Evolutionary conservation across 30 jellyfish, hydroid and myxozoan genomes (phyloP).

Genomic region (Pseudorhiza aurosa): DNA sequence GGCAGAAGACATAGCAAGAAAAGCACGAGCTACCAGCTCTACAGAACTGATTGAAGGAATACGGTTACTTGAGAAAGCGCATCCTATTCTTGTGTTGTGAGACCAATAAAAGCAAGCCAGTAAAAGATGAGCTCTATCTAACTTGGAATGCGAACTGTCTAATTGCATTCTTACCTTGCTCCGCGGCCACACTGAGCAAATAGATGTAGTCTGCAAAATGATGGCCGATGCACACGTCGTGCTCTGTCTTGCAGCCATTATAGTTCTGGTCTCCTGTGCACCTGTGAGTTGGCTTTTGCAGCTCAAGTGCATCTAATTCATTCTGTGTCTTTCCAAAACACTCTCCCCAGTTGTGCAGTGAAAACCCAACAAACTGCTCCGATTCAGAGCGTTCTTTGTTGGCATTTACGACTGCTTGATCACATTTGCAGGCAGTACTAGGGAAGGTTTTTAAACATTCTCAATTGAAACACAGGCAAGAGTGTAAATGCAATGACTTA

Average conservation of each 20-base stretch:
- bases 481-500: too few species aligned
- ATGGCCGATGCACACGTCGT: conserved; percentile 19
- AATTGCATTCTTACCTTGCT: background rate
- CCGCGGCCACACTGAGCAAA: background rate
- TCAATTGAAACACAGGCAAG: too few species aligned
- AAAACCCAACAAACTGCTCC: conserved; percentile 29
- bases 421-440: conserved; percentile 41
- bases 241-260: background rate
- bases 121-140: too few species aligned
- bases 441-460: too few species aligned
- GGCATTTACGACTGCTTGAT: background rate
- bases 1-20: too few species aligned
- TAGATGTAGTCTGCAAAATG: conserved; percentile 5
- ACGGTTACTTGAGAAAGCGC: too few species aligned
- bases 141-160: too few species aligned
- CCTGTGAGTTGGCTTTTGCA: background rate
- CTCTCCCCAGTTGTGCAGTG: conserved; percentile 47
- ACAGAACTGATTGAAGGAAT: too few species aligned
- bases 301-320: conserved; percentile 10
- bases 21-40: too few species aligned
- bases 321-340: conserved; percentile 29
- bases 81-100: too few species aligned
- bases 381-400: background rate
- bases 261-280: conserved; percentile 20
- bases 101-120: too few species aligned